Evolutionary conservation across 2,888 invertebrate species (phyloP).

Genomic region (Xestia rhomboidea): DNA sequence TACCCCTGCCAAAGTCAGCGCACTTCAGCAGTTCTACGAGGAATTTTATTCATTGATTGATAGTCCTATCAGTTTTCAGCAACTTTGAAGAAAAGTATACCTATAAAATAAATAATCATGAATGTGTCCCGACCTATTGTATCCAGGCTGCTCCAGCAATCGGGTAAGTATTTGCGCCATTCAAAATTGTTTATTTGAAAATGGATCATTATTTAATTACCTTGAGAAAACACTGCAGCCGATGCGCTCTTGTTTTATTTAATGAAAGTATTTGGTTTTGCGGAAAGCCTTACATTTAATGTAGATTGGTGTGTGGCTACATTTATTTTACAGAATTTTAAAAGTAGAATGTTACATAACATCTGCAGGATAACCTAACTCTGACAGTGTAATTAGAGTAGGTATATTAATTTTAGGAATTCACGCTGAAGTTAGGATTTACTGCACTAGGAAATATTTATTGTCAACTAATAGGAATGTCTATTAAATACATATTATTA

Average conservation of each 20-base stretch:
- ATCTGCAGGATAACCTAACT: constrained; percentile 75
- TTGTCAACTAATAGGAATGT: too few relatives aligned
- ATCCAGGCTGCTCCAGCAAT: constrained; percentile 82
- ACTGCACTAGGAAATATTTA: not conserved
- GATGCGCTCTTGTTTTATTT: constrained; percentile 26
- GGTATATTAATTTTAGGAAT: not conserved
- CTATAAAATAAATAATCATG: constrained; percentile 71
- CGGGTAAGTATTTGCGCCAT: constrained; percentile 74
- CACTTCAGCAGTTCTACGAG: too few relatives aligned
- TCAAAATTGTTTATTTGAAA: not conserved
- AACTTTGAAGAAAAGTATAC: constrained; percentile 6
- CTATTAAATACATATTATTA: too few relatives aligned
- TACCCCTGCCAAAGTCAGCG: too few relatives aligned
- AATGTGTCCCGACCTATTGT: constrained; percentile 79
- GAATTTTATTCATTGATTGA: constrained; percentile 7
- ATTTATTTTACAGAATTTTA: not conserved
- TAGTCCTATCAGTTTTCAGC: constrained; percentile 18
- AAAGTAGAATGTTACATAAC: constrained; percentile 78
- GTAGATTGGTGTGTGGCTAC: not conserved
- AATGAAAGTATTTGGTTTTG: not conserved
- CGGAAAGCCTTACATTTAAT: not conserved
- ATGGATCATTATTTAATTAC: constrained; percentile 48
- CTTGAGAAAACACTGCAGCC: constrained; percentile 9
- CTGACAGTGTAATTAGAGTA: constrained; percentile 17
- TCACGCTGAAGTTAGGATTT: not conserved